Conservation (phyloP, 2,797 vertebrate genomes). For the Lindbergichthys nudifrons region DNA sequence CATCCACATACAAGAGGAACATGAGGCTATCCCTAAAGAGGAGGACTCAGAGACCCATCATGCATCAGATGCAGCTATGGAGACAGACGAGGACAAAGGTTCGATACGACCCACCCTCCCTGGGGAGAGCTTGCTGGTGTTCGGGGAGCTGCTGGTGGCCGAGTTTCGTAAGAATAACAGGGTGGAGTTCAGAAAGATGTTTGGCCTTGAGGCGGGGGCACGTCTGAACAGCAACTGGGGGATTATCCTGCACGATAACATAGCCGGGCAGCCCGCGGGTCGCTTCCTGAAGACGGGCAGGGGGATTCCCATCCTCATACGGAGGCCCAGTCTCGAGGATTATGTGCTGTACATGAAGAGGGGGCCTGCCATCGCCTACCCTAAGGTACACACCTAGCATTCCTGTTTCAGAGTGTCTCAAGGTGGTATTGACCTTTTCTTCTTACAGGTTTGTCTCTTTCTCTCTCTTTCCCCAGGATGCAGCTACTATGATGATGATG, state of each 20-base stretch:
- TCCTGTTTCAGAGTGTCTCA: neutral
- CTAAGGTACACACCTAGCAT: conserved; percentile 83
- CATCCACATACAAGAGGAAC: conserved; percentile 12
- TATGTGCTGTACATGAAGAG: conserved; percentile 90
- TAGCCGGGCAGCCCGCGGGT: conserved; percentile 83
- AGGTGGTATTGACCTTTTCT: neutral
- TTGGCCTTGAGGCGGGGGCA: conserved; percentile 70
- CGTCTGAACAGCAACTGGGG: conserved; percentile 83
- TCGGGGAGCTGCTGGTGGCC: conserved; percentile 86
- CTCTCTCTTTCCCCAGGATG: conserved; percentile 80
- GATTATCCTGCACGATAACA: conserved; percentile 74
- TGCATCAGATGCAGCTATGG: neutral
- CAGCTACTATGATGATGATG: conserved; percentile 85
- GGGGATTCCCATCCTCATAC: conserved; percentile 79
- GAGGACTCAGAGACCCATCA: neutral
- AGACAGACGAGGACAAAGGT: neutral
- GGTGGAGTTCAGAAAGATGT: conserved; percentile 84
- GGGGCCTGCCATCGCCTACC: conserved; percentile 88
- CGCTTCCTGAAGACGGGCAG: conserved; percentile 69
- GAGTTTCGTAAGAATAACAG: conserved; percentile 75
- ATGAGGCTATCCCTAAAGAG: neutral
- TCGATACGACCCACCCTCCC: conserved; percentile 25
- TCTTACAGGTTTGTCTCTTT: neutral
- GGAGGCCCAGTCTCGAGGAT: conserved; percentile 89
- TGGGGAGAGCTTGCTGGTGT: conserved; percentile 72